These are phyloP conservation scores for Emydoidea blandingii DNA, from an alignment of 2,797 vertebrate species.

Conservation along the genomic window DNA sequence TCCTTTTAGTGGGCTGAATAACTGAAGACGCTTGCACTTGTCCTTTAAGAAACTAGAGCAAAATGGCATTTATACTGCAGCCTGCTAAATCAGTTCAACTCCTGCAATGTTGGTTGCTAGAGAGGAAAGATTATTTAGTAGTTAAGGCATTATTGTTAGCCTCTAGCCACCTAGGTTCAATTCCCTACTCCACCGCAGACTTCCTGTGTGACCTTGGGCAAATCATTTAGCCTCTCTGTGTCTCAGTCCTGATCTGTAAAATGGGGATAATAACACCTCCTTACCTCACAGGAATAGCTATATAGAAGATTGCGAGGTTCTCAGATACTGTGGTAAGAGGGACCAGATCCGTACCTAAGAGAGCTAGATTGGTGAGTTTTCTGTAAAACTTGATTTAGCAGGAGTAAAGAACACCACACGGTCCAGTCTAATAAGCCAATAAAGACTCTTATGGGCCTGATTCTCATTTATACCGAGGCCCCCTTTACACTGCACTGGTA, in stretches of 20 bases:
- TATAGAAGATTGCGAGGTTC: background rate
- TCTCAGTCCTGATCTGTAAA: background rate
- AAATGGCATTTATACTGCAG: background rate
- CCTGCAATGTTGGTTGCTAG: background rate
- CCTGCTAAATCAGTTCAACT: background rate
- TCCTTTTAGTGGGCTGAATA: background rate
- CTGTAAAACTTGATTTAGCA: background rate
- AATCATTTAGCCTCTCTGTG: background rate
- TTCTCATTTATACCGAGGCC: background rate
- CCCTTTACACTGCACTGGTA: background rate
- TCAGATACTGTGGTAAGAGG: background rate
- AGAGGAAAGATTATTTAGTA: fast-evolving
- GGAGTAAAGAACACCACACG: background rate
- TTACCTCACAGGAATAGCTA: background rate
- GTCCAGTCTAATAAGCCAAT: background rate
- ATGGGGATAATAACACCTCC: background rate
- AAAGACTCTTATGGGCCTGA: background rate
- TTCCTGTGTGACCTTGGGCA: background rate
- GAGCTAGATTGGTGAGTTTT: background rate
- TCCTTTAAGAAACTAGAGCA: background rate
- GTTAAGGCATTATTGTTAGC: background rate
- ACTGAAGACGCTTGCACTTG: fast-evolving
- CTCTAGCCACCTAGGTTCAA: fast-evolving
- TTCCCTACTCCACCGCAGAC: background rate
- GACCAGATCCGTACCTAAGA: background rate